Base-by-base conservation (phyloP, 2,113 vertebrate species). In the Cynocephalus volans region DNA sequence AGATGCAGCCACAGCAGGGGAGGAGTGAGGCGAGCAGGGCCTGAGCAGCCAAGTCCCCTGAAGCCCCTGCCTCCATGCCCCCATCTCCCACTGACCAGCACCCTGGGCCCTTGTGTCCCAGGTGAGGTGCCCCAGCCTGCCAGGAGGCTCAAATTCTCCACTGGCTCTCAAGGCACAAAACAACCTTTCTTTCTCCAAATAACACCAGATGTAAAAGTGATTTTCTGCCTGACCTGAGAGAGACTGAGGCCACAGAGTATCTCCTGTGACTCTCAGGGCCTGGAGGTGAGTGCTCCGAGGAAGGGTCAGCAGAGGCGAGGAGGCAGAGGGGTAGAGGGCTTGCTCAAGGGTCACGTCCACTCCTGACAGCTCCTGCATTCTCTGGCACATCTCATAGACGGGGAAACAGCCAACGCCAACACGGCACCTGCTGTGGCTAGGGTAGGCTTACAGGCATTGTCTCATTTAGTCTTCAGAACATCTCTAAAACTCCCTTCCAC, bases 381-480 rank as follows among this genome's bases (percentile, higher is more conserved):
- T 15, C 48, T 36, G 21, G 9, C 5, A 2, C 10, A 5, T 28
- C 45, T 50, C 62, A 50, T 18, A 36, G 58, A 24, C 11, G 6
- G 64, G 14, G 31, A 62, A 79, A 48, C 26, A 41, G 10, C 33
- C 19, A 15, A 15, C 5, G 24, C 31, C n/a, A 2, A 0, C 2
- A 1, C 5, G 6, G 28, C 81, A 58, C 36, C 76, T 12, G 7
- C 2, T 67, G 9, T 23, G 6, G 0, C 24, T 24, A 3, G 0
- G 58, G 54, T 60, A n/a, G n/a, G 58, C 60, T 28, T n/a, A 7
- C 5, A 21, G 48, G 28, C 41, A 6, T 45, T 0, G 0, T 13
- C 9, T 28, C 31, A 1, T 4, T 26, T 6, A n/a, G 15, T 26
- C 77, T 73, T 50, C 77, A 52, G 48, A 76, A 28, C 23, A 26